Percentiles rank a stretch among this genome's conserved stretches.
Evolutionary conservation across 2,797 vertebrate genomes (phyloP).

Genomic region (Varecia variegata): DNA sequence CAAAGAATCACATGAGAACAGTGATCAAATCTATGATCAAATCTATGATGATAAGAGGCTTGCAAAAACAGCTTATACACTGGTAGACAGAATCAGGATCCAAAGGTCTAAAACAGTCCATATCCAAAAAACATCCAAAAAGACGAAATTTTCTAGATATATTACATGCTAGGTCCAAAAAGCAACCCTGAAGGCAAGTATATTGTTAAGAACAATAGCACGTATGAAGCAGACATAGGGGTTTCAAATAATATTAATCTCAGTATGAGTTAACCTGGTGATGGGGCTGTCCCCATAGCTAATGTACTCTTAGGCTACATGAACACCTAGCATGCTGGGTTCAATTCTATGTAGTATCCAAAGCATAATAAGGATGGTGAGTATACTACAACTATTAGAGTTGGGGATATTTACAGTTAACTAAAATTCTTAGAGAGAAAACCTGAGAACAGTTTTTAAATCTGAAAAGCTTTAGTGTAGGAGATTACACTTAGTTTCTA

Average conservation of each 20-base stretch:
- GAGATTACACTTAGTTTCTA: slow-evolving; percentile 41
- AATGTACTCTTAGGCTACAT: not conserved
- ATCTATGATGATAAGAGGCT: not conserved
- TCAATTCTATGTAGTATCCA: not conserved
- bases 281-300: not conserved
- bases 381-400: not conserved
- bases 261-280: not conserved
- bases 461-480: not conserved
- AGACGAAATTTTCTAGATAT: not conserved
- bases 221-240: not conserved
- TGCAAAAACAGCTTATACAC: not conserved
- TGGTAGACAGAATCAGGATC: not conserved
- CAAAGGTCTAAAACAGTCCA: slow-evolving; percentile 8
- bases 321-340: not conserved
- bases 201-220: not conserved
- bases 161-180: not conserved
- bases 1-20: slow-evolving; percentile 27
- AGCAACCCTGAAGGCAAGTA: not conserved
- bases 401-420: not conserved
- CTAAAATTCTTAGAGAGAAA: not conserved
- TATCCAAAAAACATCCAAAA: not conserved
- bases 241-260: not conserved
- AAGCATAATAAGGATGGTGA: not conserved
- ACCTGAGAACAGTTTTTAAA: not conserved
- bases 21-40: not conserved